Percentiles rank a stretch among this genome's conserved stretches.
These are phyloP conservation scores for Fragariocoptes setiger DNA, from an alignment of 1,140 invertebrate genomes.

Conservation along the genomic window DNA sequence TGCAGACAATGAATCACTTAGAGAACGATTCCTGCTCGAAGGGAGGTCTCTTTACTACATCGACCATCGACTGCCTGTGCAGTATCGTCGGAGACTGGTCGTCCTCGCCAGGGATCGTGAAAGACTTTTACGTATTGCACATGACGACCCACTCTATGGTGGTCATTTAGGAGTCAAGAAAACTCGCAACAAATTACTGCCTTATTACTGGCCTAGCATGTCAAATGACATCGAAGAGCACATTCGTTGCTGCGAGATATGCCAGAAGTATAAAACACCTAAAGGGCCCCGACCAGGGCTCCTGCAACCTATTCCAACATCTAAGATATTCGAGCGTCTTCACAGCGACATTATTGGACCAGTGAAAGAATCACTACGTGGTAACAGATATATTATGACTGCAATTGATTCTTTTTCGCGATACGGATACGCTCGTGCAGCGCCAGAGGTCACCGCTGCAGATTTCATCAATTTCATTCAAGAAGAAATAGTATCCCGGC, in stretches of 20 bases:
- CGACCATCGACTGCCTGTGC: no score
- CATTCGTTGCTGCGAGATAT: background rate
- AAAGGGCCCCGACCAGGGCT: background rate
- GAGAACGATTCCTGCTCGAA: no score
- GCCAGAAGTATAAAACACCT: constrained; percentile 2
- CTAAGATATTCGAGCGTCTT: constrained; percentile 10
- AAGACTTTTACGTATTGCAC: no score
- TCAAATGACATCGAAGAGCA: background rate
- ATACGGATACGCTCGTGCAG: constrained; percentile 10
- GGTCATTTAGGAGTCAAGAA: no score
- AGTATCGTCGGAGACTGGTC: no score
- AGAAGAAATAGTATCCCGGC: constrained; percentile 14
- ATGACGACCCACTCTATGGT: no score
- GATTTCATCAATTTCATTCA: constrained; percentile 10
- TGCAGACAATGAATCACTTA: no score
- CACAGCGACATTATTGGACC: constrained; percentile 13
- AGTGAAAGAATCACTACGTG: constrained; percentile 8
- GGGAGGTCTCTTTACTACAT: no score
- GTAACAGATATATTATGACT: constrained; percentile 12
- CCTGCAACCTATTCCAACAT: constrained; percentile 5
- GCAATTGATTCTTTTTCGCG: constrained; percentile 13
- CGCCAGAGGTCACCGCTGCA: constrained; percentile 2
- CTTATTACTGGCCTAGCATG: constrained; percentile 3
- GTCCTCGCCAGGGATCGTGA: no score
- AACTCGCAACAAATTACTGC: no score